These are phyloP conservation scores for Sphyrna mokarran DNA, from an alignment of 2,113 vertebrate species.

Conservation along the genomic window DNA sequence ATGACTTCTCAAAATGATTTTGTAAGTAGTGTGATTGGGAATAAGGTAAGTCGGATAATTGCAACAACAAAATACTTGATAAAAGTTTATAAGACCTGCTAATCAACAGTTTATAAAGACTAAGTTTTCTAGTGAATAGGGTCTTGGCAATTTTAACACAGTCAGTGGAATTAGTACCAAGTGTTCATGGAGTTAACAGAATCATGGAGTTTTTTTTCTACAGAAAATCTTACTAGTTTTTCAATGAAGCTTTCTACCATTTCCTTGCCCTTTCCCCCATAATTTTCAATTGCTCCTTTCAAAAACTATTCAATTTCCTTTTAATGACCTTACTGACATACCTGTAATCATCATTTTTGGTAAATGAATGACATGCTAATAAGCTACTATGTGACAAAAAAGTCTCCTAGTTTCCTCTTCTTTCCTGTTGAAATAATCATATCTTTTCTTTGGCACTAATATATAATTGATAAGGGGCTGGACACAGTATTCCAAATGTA, in stretches of 20 bases:
- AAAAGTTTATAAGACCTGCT: neutral
- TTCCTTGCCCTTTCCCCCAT: neutral
- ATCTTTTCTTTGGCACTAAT: neutral
- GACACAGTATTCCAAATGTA: neutral
- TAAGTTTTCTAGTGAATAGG: neutral
- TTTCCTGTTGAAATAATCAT: neutral
- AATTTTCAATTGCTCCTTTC: neutral
- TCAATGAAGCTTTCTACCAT: too few species aligned
- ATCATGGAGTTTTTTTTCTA: neutral
- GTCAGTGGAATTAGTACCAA: neutral
- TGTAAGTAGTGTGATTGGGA: neutral
- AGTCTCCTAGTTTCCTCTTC: neutral
- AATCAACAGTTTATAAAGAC: neutral
- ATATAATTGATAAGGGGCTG: neutral
- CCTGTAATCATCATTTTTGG: neutral
- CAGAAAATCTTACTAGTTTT: neutral
- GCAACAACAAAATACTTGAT: neutral
- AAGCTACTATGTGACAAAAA: neutral
- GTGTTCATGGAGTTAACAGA: neutral
- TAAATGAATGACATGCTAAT: neutral
- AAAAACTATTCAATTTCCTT: neutral
- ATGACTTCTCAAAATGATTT: neutral
- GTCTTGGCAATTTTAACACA: neutral
- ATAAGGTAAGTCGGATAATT: neutral
- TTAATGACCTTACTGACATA: neutral